phyloP scores from a whole-genome alignment of 2,888 invertebrate species.

The Zhuqinia jingwanae region DNA sequence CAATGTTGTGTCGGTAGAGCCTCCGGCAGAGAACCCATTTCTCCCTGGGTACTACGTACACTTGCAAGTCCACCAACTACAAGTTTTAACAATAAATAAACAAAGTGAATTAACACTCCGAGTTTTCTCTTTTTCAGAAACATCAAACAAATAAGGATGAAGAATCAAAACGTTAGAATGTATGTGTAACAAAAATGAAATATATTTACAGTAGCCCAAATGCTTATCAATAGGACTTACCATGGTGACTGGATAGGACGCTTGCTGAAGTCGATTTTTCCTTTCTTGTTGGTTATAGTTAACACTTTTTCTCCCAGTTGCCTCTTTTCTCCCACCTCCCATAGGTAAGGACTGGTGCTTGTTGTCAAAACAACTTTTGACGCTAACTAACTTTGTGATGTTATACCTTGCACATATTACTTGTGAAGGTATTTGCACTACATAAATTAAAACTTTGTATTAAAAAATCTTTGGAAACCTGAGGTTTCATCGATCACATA shows the following conservation, averaged over 20 bases:
- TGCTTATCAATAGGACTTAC: conserved; percentile 74
- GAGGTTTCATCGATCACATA: no score
- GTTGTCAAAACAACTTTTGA: conserved; percentile 46
- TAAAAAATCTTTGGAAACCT: no score
- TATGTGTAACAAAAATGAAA: no score
- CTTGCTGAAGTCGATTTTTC: conserved; percentile 78
- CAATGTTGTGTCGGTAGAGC: conserved; percentile 82
- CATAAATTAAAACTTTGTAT: no score
- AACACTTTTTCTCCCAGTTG: conserved; percentile 79
- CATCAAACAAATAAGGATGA: no score
- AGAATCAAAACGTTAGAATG: no score
- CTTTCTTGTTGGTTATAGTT: conserved; percentile 77
- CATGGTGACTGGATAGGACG: conserved; percentile 79
- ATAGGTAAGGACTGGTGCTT: conserved; percentile 60
- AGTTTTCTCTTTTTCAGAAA: no score
- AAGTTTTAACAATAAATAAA: conserved; percentile 68
- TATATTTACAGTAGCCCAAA: neutral
- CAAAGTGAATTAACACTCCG: no score
- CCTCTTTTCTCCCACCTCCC: conserved; percentile 78
- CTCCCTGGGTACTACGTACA: conserved; percentile 82
- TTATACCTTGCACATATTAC: no score
- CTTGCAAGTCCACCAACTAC: conserved; percentile 82
- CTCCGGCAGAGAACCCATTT: conserved; percentile 82
- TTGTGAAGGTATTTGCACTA: no score
- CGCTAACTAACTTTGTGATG: no score